Evolutionary conservation across 2,888 invertebrate genomes (phyloP).

Genomic region (Leptinotarsa juncta): DNA sequence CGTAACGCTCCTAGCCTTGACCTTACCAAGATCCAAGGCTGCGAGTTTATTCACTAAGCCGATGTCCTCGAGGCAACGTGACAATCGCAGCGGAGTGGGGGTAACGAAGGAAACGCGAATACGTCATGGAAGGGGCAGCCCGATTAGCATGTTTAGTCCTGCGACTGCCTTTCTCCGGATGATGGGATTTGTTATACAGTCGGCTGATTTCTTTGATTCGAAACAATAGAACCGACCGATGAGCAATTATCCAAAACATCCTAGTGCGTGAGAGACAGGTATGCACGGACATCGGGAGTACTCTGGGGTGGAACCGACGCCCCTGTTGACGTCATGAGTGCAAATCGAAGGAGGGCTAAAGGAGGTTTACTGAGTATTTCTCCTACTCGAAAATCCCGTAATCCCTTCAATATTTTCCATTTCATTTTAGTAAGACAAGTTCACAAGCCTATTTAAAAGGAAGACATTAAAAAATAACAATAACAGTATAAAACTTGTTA

Average conservation of each 20-base stretch:
- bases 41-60: constrained; percentile 55
- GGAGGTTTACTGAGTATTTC: no score
- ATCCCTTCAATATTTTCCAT: no score
- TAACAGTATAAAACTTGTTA: no score
- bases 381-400: no score
- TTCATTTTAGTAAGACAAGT: no score
- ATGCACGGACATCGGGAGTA: constrained; percentile 1
- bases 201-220: constrained; percentile 46
- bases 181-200: constrained; percentile 37
- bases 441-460: no score
- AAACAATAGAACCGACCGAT: constrained; percentile 38
- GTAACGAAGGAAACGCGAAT: not conserved
- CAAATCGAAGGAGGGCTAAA: no score
- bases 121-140: not conserved
- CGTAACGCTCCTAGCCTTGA: constrained; percentile 48
- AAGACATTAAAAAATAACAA: no score
- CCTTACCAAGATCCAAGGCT: constrained; percentile 56
- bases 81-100: not conserved
- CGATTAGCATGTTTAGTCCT: not conserved
- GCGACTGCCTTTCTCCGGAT: constrained; percentile 7
- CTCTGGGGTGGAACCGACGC: not conserved
- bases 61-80: not conserved
- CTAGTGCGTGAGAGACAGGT: constrained; percentile 10
- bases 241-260: constrained; percentile 16
- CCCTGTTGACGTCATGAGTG: no score